A percentile compares a stretch with the other conserved stretches of the same genome.
Evolutionary conservation across 2,888 invertebrate species (phyloP).

Genomic region (Aplocera efformata): DNA sequence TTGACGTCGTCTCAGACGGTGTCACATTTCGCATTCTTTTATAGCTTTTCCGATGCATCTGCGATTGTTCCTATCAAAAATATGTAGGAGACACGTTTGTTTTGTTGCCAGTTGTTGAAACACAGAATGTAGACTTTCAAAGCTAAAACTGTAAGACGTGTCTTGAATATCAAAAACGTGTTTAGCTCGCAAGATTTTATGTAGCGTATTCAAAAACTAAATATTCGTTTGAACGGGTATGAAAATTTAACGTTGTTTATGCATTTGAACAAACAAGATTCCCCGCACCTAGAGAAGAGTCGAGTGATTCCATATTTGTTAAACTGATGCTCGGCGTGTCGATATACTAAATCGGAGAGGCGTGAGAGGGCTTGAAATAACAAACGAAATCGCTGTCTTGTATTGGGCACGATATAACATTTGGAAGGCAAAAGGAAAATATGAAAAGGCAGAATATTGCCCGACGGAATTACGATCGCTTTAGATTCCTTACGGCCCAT

Average conservation of each 20-base stretch:
- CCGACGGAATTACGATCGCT: conserved; percentile 77
- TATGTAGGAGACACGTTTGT: conserved; percentile 35
- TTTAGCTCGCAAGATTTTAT: conserved; percentile 19
- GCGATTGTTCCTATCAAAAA: conserved; percentile 47
- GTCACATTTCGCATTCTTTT: conserved; percentile 55
- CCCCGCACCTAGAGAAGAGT: conserved; percentile 34
- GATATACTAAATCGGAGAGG: conserved; percentile 67
- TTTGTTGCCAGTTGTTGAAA: conserved; percentile 37
- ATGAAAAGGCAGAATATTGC: conserved; percentile 77
- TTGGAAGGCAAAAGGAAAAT: conserved; percentile 72
- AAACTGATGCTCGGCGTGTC: conserved; percentile 66
- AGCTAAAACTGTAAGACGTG: conserved; percentile 15
- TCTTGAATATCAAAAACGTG: conserved; percentile 20
- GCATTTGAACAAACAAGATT: conserved; percentile 31
- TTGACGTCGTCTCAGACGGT: conserved; percentile 49
- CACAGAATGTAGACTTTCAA: conserved; percentile 28
- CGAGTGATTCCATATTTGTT: conserved; percentile 57
- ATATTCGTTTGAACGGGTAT: conserved; percentile 21
- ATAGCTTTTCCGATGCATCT: conserved; percentile 35
- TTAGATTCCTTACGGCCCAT: conserved; percentile 74
- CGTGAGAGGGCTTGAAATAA: conserved; percentile 70
- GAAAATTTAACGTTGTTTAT: conserved; percentile 23
- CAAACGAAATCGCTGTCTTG: conserved; percentile 74
- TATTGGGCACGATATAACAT: conserved; percentile 70
- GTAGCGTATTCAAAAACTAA: conserved; percentile 21